Evolutionary conservation across 2,797 vertebrate species (phyloP).

Genomic region (Rhodeus uyekii): DNA sequence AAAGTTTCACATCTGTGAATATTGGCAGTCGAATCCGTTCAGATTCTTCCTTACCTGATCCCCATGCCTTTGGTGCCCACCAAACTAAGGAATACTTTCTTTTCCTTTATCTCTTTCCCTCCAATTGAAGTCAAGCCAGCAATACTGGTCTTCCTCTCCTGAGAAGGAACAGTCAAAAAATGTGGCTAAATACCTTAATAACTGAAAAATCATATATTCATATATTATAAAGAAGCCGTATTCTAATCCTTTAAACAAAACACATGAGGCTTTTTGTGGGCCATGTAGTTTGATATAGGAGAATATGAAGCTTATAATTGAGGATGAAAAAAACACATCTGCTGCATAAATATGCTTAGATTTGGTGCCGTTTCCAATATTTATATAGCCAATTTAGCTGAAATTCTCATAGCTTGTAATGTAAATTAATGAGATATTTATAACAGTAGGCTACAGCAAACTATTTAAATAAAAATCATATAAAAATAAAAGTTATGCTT

Average conservation of each 20-base stretch:
- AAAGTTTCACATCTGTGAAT: neutral
- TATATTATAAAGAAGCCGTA: no score
- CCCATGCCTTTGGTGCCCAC: constrained; percentile 94
- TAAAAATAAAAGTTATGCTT: no score
- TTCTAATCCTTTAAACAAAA: no score
- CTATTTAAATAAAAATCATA: no score
- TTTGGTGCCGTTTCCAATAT: neutral
- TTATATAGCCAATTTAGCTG: neutral
- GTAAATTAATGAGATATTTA: no score
- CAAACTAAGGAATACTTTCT: constrained; percentile 96
- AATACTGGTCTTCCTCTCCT: constrained; percentile 88
- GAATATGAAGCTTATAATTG: neutral
- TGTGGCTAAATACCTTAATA: no score
- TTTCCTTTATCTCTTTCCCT: constrained; percentile 88
- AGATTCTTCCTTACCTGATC: constrained; percentile 78
- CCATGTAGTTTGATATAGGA: neutral
- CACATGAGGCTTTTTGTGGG: neutral
- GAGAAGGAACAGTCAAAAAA: neutral
- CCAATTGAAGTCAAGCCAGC: constrained; percentile 85
- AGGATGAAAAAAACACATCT: neutral
- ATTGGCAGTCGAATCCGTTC: neutral
- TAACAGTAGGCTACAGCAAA: no score
- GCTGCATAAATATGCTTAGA: neutral
- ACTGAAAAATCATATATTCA: no score
- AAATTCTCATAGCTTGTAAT: no score